A percentile compares a stretch with the other conserved stretches of the same genome.
Evolutionary conservation across 2,888 invertebrate species (phyloP).

Genomic region (Phortica magna): DNA sequence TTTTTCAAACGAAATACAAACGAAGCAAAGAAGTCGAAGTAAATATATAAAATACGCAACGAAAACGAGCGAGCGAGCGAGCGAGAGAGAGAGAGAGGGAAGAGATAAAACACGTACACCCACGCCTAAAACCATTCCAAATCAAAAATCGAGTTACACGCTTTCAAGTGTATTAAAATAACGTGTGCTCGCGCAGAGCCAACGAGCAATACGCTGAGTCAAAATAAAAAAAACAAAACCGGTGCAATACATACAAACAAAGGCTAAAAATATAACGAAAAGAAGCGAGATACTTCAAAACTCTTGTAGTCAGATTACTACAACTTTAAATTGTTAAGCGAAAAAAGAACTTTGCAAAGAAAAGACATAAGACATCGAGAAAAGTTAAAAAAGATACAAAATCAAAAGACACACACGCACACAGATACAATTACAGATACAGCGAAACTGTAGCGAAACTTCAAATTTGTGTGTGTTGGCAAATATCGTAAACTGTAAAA

Average conservation of each 20-base stretch:
- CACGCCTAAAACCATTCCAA: constrained; percentile 61
- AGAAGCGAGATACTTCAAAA: constrained; percentile 11
- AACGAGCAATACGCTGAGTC: neutral
- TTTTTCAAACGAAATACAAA: constrained; percentile 17
- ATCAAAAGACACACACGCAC: neutral
- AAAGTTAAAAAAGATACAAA: neutral
- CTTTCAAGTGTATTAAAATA: constrained; percentile 28
- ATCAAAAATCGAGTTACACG: constrained; percentile 35
- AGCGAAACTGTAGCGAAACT: neutral
- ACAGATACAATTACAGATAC: neutral
- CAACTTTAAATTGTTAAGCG: too few species aligned
- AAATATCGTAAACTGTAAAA: constrained; percentile 48
- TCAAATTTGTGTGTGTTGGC: neutral
- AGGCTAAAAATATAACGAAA: constrained; percentile 32
- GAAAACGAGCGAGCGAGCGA: neutral
- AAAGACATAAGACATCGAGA: neutral
- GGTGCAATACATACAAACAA: constrained; percentile 30
- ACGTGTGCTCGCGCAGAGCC: neutral
- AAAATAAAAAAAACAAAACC: constrained; percentile 12
- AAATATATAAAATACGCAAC: neutral
- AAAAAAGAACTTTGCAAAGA: neutral
- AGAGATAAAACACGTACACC: constrained; percentile 1
- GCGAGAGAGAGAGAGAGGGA: neutral
- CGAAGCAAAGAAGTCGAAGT: neutral
- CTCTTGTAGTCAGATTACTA: too few species aligned